Evolutionary conservation across 2,797 vertebrate genomes (phyloP).

Genomic region (Agapornis canus): DNA sequence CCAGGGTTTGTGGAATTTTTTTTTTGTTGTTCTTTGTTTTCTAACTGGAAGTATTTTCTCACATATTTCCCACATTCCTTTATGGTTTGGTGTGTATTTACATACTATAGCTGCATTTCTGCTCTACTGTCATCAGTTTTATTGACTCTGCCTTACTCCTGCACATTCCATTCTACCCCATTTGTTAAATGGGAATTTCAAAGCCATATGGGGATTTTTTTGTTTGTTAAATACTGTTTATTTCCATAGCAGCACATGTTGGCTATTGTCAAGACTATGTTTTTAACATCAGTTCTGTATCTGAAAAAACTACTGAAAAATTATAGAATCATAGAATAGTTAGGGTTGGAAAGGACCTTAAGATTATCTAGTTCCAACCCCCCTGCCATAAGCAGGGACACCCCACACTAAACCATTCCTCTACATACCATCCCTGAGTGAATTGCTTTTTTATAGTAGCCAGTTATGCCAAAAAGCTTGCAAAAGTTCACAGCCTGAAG

Average conservation of each 20-base stretch:
- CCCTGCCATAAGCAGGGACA: no score
- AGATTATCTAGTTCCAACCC: no score
- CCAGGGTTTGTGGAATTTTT: not conserved
- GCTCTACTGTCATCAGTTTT: not conserved
- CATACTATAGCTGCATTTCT: not conserved
- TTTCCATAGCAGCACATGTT: not conserved
- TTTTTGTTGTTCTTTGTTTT: not conserved
- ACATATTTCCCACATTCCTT: not conserved
- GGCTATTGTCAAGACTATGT: not conserved
- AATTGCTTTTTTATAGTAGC: not conserved
- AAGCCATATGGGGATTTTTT: not conserved
- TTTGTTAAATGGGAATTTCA: not conserved
- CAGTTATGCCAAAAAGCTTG: not conserved
- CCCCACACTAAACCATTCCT: not conserved
- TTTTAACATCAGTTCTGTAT: not conserved
- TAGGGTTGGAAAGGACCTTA: no score
- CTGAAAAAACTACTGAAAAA: not conserved
- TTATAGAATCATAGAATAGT: not conserved
- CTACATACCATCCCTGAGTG: not conserved
- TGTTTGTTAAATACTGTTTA: not conserved
- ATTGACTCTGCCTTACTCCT: not conserved
- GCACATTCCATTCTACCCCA: not conserved
- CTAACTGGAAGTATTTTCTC: not conserved
- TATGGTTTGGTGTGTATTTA: not conserved
- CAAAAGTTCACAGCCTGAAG: not conserved